These are phyloP conservation scores for Drosophila repletoides DNA, from an alignment of 1,140 invertebrate species.

Conservation along the genomic window DNA sequence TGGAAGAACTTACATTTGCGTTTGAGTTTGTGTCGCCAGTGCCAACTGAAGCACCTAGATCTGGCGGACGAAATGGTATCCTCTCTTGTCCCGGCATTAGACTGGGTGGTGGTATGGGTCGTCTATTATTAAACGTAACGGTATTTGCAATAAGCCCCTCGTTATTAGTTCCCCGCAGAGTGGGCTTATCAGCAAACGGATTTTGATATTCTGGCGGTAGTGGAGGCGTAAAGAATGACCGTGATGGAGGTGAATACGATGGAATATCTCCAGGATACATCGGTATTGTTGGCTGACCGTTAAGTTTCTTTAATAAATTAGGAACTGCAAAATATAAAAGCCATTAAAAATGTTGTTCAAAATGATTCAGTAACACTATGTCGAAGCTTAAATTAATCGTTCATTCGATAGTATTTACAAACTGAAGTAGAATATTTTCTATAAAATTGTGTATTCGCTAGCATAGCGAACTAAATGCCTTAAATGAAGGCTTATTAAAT, in stretches of 20 bases:
- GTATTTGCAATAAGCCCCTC: conserved; percentile 73
- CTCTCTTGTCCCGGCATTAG: conserved; percentile 89
- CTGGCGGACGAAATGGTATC: conserved; percentile 88
- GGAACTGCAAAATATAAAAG: conserved; percentile 52
- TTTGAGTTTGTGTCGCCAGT: conserved; percentile 19
- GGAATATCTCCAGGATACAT: conserved; percentile 86
- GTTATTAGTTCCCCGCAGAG: conserved; percentile 87
- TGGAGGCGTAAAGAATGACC: conserved; percentile 90
- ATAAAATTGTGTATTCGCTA: too few species aligned
- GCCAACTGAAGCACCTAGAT: conserved; percentile 37
- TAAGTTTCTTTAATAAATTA: conserved; percentile 82
- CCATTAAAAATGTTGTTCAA: too few species aligned
- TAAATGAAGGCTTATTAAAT: too few species aligned
- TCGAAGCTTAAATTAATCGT: too few species aligned
- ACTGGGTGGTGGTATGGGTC: conserved; percentile 89
- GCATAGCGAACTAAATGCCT: too few species aligned
- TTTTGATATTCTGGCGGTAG: conserved; percentile 90
- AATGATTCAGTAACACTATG: too few species aligned
- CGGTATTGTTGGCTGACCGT: conserved; percentile 82
- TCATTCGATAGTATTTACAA: background rate
- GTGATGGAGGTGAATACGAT: conserved; percentile 90
- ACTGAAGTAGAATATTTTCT: too few species aligned
- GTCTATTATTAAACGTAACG: conserved; percentile 85
- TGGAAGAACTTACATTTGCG: conserved; percentile 20
- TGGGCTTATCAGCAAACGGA: conserved; percentile 92